Base-by-base conservation (phyloP, 2,888 invertebrate genomes). In the Tenthredo notha region DNA sequence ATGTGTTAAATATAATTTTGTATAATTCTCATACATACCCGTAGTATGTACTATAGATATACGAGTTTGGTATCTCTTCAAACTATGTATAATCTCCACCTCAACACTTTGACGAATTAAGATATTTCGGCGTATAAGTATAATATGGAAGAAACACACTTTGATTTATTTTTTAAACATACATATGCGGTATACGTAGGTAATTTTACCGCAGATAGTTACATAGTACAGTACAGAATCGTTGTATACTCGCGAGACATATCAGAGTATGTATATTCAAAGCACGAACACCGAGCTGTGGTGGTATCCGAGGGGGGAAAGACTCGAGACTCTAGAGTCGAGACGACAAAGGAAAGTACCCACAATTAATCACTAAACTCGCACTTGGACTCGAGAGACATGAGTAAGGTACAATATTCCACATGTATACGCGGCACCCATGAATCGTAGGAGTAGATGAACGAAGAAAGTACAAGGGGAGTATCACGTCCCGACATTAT, bases 341-440 rank as follows among this genome's bases (percentile, higher is more conserved):
- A 54, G 50, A 77, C 61, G 80, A 80, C 80, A 80, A 80, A 80
- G 80, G 80, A 80, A 80, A 80, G 80, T 80, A 25, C 61, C 40
- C 80, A 80, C 80, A 61, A 80, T 80, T 61, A 58, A 80, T 80
- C 80, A 61, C 61, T 80, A 80, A 80, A 58, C 80, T 61, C 80
- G 80, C 80, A 80, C 80, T 80, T 21, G 61, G n/a, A 80, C 37
- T 58, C 80, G 40, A 40, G 50, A 40, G 47, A 58, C 54, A 61
- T 7, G 33, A 5, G 61, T 12, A 12, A 9, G 21, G 61, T 61
- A 61, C 3, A 29, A 61, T 29, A 12, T 25, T 25, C 12, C 21
- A 61, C 12, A 25, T 61, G 25, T 29, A 61, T 25, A 21, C 61
- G 25, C 61, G 61, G 61, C 25, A 61, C 25, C 61, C 21, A 21